Conservation (phyloP, 1,140 invertebrate genomes). For the Drosophila erecta region DNA sequence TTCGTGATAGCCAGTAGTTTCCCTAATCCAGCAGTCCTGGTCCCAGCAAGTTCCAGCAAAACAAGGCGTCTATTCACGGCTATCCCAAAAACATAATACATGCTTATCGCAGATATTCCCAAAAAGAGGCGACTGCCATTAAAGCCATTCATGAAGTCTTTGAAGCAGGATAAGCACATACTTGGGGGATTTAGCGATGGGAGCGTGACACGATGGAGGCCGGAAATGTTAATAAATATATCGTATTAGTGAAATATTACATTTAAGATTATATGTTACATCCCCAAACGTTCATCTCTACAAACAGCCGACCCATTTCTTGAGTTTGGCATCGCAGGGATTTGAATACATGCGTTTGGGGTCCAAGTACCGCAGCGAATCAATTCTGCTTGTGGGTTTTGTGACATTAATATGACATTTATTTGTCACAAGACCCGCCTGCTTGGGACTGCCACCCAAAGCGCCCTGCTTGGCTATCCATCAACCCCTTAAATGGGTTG, state of each 20-base stretch:
- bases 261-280: background rate
- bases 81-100: conserved; percentile 51
- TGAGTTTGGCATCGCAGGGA: conserved; percentile 32
- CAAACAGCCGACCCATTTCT: background rate
- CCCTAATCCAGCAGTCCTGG: conserved; percentile 28
- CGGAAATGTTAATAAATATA: background rate
- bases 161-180: conserved; percentile 29
- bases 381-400: conserved; percentile 65
- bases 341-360: conserved; percentile 56
- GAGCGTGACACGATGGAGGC: conserved; percentile 19
- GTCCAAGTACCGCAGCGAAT: conserved; percentile 46
- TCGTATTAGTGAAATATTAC: background rate
- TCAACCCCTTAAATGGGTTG: conserved; percentile 12
- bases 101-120: conserved; percentile 63
- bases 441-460: conserved; percentile 38
- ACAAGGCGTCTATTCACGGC: conserved; percentile 23
- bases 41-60: background rate
- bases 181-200: conserved; percentile 11
- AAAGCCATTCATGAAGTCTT: conserved; percentile 57
- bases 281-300: conserved; percentile 10
- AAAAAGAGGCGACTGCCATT: conserved; percentile 51
- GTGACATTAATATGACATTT: conserved; percentile 83
- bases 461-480: conserved; percentile 2
- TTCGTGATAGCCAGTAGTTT: conserved; percentile 15
- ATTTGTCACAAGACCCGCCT: conserved; percentile 70